Percentiles rank a stretch among this genome's conserved stretches.
phyloP scores from a whole-genome alignment of 2,888 invertebrate species.

The Scaptomyza polygonia region DNA sequence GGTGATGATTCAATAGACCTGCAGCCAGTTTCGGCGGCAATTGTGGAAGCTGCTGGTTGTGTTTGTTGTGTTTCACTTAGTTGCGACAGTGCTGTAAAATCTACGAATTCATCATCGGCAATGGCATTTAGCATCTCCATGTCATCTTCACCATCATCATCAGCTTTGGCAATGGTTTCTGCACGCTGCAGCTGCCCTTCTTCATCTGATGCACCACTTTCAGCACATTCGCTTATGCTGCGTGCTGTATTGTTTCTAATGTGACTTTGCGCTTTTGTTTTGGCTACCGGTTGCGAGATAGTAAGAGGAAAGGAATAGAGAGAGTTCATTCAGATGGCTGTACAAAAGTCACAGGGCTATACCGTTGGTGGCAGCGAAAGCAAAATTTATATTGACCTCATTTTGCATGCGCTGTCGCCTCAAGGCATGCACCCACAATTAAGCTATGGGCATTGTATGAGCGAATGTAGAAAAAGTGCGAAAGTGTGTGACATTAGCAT shows the following conservation, averaged over 20 bases:
- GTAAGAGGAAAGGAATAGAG: constrained; percentile 6
- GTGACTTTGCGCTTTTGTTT: constrained; percentile 54
- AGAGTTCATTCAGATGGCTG: constrained; percentile 38
- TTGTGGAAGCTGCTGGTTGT: constrained; percentile 44
- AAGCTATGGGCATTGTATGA: constrained; percentile 62
- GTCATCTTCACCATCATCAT: constrained; percentile 51
- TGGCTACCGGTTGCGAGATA: constrained; percentile 33
- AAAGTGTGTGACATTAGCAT: constrained; percentile 52
- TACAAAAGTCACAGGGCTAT: constrained; percentile 37
- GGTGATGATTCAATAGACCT: constrained; percentile 32
- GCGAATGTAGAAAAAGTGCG: neutral
- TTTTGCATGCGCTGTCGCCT: constrained; percentile 56
- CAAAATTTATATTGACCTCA: constrained; percentile 66
- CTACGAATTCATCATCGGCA: constrained; percentile 78
- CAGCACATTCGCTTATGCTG: constrained; percentile 82
- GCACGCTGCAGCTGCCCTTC: constrained; percentile 30
- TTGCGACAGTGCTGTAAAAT: constrained; percentile 83
- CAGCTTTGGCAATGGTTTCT: constrained; percentile 15
- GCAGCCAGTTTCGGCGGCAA: constrained; percentile 43
- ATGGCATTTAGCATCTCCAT: constrained; percentile 69
- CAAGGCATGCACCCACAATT: constrained; percentile 73
- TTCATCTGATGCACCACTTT: constrained; percentile 50
- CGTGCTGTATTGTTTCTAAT: constrained; percentile 77
- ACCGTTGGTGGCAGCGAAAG: constrained; percentile 48
- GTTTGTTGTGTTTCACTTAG: constrained; percentile 82